Evolutionary conservation across 1,140 invertebrate genomes (phyloP).

Genomic region (Drosophila novamexicana): DNA sequence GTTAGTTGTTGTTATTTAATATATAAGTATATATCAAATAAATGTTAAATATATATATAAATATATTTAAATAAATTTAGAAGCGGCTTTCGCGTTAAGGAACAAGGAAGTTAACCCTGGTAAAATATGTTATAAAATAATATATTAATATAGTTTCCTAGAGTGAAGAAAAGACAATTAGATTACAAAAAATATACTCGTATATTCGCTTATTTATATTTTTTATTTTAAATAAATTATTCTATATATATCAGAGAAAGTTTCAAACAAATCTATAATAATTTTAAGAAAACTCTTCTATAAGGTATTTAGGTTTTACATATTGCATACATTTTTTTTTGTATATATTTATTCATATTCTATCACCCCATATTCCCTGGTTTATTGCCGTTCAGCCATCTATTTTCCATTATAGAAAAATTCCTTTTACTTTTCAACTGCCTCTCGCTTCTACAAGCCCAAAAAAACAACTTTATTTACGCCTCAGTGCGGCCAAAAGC

Average conservation of each 20-base stretch:
- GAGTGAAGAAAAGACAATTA: too few relatives aligned
- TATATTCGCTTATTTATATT: too few relatives aligned
- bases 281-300: too few relatives aligned
- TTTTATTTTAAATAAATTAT: too few relatives aligned
- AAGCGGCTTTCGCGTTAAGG: too few relatives aligned
- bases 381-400: background rate
- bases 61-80: background rate
- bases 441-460: conserved; percentile 40
- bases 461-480: conserved; percentile 38
- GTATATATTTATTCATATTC: background rate
- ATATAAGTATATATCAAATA: background rate
- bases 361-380: background rate
- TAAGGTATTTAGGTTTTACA: background rate
- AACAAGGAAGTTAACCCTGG: too few relatives aligned
- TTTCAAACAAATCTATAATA: too few relatives aligned
- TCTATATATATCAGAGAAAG: too few relatives aligned
- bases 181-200: too few relatives aligned
- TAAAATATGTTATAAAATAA: too few relatives aligned
- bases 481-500: conserved; percentile 58
- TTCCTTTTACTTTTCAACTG: conserved; percentile 4
- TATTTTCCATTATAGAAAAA: background rate
- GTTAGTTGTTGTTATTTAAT: background rate
- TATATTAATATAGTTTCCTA: too few relatives aligned
- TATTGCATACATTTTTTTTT: background rate
- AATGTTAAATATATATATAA: background rate